These are phyloP conservation scores for Podargus strigoides DNA, from an alignment of 2,797 vertebrate genomes.

Conservation along the genomic window DNA sequence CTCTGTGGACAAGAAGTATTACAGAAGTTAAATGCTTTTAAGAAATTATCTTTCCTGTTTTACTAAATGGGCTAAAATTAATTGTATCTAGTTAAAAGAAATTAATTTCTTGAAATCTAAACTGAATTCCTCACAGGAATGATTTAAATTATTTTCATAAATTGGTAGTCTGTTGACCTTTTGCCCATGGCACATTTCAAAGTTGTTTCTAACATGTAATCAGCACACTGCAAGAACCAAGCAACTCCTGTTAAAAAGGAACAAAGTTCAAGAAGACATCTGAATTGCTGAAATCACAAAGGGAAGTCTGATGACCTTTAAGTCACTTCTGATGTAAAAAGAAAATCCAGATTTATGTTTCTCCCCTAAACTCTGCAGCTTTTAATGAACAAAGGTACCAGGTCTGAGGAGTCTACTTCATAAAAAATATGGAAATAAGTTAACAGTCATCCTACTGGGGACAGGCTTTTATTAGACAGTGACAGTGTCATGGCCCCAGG, in stretches of 20 bases:
- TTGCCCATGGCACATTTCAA: not conserved
- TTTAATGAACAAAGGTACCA: not conserved
- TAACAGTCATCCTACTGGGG: not conserved
- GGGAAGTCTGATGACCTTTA: not conserved
- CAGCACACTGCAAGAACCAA: not conserved
- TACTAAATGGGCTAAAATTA: not conserved
- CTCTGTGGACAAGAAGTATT: not conserved
- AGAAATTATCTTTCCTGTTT: not conserved
- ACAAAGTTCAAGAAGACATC: not conserved
- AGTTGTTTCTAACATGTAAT: not conserved
- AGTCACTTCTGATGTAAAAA: not conserved
- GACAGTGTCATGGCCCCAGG: not conserved
- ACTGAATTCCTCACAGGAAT: not conserved
- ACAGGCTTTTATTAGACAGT: constrained; percentile 3
- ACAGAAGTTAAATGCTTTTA: not conserved
- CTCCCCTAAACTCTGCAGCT: not conserved
- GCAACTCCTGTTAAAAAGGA: not conserved
- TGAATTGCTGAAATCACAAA: constrained; percentile 4
- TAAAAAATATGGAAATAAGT: constrained; percentile 5
- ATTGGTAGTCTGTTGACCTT: not conserved
- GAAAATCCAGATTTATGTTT: not conserved
- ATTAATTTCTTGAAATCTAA: not conserved
- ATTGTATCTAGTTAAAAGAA: not conserved
- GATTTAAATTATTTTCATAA: not conserved
- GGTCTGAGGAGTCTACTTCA: not conserved